phyloP scores from a whole-genome alignment of 2,888 invertebrate genomes.

The Pterobdella sp. region DNA sequence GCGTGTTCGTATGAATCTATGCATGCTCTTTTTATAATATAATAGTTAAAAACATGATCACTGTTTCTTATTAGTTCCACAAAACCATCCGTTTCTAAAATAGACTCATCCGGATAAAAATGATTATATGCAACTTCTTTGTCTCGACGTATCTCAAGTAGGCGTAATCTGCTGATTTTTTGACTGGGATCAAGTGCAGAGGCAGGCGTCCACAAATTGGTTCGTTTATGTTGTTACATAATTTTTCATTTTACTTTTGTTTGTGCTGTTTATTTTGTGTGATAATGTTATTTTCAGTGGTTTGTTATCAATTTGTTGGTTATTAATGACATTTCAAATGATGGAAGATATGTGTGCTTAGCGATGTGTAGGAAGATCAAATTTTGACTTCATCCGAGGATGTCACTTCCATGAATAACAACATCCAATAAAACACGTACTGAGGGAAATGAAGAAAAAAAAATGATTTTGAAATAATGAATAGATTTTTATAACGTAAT shows the following conservation, averaged over 20 bases:
- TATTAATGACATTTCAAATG: background rate
- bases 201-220: conserved; percentile 86
- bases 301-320: background rate
- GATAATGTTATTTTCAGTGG: background rate
- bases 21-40: too few relatives aligned
- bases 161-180: conserved; percentile 94
- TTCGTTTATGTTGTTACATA: too few relatives aligned
- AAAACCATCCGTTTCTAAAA: too few relatives aligned
- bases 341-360: background rate
- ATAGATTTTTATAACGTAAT: too few relatives aligned
- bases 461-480: too few relatives aligned
- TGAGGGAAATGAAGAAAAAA: too few relatives aligned
- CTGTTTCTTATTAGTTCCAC: too few relatives aligned
- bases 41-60: too few relatives aligned
- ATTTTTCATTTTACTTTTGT: background rate
- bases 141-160: conserved; percentile 89
- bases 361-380: conserved; percentile 9
- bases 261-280: too few relatives aligned
- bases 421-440: conserved; percentile 38
- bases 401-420: conserved; percentile 72
- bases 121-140: conserved; percentile 81
- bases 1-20: background rate
- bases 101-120: conserved; percentile 76
- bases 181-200: conserved; percentile 88
- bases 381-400: conserved; percentile 72